phyloP scores from a whole-genome alignment of 2,888 invertebrate species.

The Ophion obscuratus region DNA sequence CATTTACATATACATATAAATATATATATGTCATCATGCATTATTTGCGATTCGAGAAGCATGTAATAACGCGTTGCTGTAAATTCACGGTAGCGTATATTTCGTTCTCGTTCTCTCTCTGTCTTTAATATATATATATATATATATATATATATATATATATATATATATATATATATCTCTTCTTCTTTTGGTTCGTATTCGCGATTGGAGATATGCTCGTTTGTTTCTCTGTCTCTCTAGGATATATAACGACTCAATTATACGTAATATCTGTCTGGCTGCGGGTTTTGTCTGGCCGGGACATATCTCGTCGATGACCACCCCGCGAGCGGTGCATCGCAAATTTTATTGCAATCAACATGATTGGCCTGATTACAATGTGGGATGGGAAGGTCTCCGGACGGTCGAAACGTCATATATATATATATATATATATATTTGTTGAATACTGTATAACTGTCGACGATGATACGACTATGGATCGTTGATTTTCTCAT shows the following conservation, averaged over 20 bases:
- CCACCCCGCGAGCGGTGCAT: slow-evolving; percentile 32
- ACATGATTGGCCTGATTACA: slow-evolving; percentile 24
- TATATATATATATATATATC: too few relatives aligned
- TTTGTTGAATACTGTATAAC: neutral
- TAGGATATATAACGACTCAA: slow-evolving; percentile 47
- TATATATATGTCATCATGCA: slow-evolving; percentile 13
- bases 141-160: too few relatives aligned
- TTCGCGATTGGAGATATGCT: slow-evolving; percentile 15
- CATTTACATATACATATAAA: neutral
- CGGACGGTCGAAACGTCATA: too few relatives aligned
- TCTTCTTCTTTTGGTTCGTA: slow-evolving; percentile 7
- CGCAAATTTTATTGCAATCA: slow-evolving; percentile 21
- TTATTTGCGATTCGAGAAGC: slow-evolving; percentile 50
- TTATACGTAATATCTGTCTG: slow-evolving; percentile 54
- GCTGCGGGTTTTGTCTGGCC: slow-evolving; percentile 23
- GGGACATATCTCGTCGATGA: slow-evolving; percentile 16
- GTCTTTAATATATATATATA: too few relatives aligned
- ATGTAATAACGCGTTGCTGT: slow-evolving; percentile 54
- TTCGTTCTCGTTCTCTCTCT: slow-evolving; percentile 13
- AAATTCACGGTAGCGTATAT: slow-evolving; percentile 61
- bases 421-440: too few relatives aligned
- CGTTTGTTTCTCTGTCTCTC: slow-evolving; percentile 8
- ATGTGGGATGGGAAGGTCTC: neutral
- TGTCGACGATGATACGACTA: too few relatives aligned
- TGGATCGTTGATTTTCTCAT: too few relatives aligned